Conservation (phyloP, 2,113 vertebrate genomes). For the Emydura subglobosa region DNA sequence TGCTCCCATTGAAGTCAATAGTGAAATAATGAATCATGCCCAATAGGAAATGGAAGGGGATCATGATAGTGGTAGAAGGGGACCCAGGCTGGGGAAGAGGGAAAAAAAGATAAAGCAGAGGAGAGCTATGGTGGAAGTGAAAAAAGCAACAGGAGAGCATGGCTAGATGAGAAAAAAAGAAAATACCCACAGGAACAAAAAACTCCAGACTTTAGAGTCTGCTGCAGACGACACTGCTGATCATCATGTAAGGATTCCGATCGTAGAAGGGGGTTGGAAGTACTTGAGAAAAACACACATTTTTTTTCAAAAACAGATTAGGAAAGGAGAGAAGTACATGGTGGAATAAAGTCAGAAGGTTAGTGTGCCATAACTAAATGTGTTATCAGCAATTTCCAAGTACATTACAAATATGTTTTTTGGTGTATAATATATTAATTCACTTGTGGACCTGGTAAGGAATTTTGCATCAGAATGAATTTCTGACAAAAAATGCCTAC, state of each 20-base stretch:
- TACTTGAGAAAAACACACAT: background rate
- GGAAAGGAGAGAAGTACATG: background rate
- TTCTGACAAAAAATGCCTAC: background rate
- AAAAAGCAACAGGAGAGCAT: background rate
- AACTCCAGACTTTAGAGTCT: background rate
- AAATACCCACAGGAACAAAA: background rate
- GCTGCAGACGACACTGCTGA: background rate
- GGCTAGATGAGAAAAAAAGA: background rate
- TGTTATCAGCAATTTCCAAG: background rate
- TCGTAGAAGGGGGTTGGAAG: background rate
- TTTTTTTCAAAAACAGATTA: background rate
- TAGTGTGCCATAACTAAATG: background rate
- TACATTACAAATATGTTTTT: background rate
- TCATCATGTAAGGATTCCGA: background rate
- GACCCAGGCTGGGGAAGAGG: background rate
- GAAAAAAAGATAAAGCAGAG: background rate
- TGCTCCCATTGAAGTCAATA: background rate
- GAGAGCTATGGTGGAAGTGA: background rate
- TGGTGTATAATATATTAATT: background rate
- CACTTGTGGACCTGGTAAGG: background rate
- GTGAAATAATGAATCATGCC: background rate
- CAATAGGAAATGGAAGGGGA: fast-evolving
- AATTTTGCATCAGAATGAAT: background rate
- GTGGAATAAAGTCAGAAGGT: background rate
- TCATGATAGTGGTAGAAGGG: background rate